Evolutionary conservation across 2,113 vertebrate species (phyloP).

Genomic region (Petaurus breviceps): DNA sequence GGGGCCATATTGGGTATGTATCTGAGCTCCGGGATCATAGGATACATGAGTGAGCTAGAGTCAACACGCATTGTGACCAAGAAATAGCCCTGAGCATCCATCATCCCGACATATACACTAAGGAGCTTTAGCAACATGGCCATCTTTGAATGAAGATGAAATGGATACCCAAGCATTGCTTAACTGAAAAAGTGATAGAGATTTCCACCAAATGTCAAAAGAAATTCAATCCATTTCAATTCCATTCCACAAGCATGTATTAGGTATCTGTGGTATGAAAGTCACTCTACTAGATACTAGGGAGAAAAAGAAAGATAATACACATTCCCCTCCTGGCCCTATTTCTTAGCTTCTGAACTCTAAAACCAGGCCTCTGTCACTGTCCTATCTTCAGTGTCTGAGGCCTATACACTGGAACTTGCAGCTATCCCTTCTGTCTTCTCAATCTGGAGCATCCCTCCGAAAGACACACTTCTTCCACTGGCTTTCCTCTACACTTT

Average conservation of each 20-base stretch:
- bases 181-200: background rate
- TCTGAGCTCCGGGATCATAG: background rate
- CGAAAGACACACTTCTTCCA: background rate
- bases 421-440: background rate
- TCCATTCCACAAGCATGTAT: background rate
- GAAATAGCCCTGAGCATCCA: background rate
- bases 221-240: background rate
- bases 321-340: background rate
- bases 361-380: background rate
- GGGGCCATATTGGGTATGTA: background rate
- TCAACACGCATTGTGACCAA: background rate
- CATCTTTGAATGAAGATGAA: background rate
- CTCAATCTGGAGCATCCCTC: background rate
- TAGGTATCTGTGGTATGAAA: background rate
- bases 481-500: background rate
- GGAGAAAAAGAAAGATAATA: background rate
- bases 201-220: background rate
- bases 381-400: background rate
- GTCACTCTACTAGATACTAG: background rate
- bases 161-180: background rate
- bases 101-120: background rate
- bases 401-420: background rate
- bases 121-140: background rate
- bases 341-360: background rate
- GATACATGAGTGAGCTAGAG: background rate